A percentile compares a stretch with the other conserved stretches of the same genome.
Conservation (phyloP, 2,888 invertebrate species). For the Clistopyga incitator region DNA sequence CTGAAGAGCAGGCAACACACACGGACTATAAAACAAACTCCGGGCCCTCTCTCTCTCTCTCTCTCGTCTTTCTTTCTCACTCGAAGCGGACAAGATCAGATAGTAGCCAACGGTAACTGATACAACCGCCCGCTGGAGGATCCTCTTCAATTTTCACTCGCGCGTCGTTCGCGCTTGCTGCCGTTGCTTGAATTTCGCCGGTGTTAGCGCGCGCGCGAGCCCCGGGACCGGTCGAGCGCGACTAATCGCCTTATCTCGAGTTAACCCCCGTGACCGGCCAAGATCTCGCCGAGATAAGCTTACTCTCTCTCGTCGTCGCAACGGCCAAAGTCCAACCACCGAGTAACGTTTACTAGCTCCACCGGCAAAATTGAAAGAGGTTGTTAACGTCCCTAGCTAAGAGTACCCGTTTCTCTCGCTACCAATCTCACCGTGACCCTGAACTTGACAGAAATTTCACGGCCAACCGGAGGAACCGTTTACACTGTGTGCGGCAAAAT, state of each 20-base stretch:
- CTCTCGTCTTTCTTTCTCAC: slow-evolving; percentile 54
- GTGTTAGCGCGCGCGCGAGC: slow-evolving; percentile 66
- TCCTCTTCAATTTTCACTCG: slow-evolving; percentile 72
- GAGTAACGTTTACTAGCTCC: slow-evolving; percentile 3
- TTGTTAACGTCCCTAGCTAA: slow-evolving; percentile 47
- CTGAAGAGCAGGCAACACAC: slow-evolving; percentile 52
- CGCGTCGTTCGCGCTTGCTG: slow-evolving; percentile 51
- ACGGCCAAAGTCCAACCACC: slow-evolving; percentile 42
- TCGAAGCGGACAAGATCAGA: slow-evolving; percentile 63
- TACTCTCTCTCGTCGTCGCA: slow-evolving; percentile 58
- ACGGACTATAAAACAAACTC: slow-evolving; percentile 68
- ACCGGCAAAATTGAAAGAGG: slow-evolving; percentile 57
- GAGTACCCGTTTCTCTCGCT: slow-evolving; percentile 37
- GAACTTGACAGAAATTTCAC: slow-evolving; percentile 11
- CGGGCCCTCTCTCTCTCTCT: too few species aligned
- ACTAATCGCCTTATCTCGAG: slow-evolving; percentile 75
- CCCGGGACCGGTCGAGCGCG: slow-evolving; percentile 73
- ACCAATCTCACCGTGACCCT: slow-evolving; percentile 21
- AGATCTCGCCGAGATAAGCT: slow-evolving; percentile 67
- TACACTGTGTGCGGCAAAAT: neutral
- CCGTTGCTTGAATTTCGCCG: slow-evolving; percentile 68
- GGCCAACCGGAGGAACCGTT: neutral
- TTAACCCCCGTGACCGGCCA: slow-evolving; percentile 70
- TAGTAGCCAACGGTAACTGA: slow-evolving; percentile 77
- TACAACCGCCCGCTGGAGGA: slow-evolving; percentile 72